A percentile compares a stretch with the other conserved stretches of the same genome.
phyloP scores from a whole-genome alignment of 1,140 invertebrate genomes.

The Venturia canescens region DNA sequence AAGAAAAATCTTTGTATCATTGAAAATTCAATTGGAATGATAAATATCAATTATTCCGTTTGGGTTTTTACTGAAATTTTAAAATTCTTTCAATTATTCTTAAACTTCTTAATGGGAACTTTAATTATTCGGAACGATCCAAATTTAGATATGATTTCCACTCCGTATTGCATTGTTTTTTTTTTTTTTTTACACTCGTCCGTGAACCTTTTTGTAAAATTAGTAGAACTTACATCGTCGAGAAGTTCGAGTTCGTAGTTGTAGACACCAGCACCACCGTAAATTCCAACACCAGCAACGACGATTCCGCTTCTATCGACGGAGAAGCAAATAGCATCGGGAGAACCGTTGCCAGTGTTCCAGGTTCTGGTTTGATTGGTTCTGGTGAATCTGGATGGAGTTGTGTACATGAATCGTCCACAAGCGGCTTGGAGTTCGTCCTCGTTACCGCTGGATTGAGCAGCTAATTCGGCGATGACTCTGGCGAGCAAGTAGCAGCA shows the following conservation, averaged over 20 bases:
- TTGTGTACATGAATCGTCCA: conserved; percentile 86
- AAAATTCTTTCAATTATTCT: neutral
- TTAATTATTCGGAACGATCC: no score
- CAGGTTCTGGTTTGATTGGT: conserved; percentile 93
- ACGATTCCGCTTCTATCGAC: conserved; percentile 94
- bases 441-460: conserved; percentile 84
- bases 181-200: no score
- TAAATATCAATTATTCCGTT: conserved; percentile 44
- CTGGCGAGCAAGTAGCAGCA: conserved; percentile 91
- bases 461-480: conserved; percentile 92
- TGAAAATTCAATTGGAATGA: conserved; percentile 6
- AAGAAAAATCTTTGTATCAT: no score
- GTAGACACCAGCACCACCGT: conserved; percentile 90
- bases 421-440: conserved; percentile 82
- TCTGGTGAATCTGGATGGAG: conserved; percentile 93
- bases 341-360: conserved; percentile 98
- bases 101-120: neutral
- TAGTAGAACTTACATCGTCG: conserved; percentile 83
- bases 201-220: no score
- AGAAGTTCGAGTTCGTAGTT: conserved; percentile 95
- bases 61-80: neutral
- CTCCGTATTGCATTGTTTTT: no score
- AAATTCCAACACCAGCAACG: conserved; percentile 92
- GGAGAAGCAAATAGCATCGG: conserved; percentile 96
- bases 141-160: no score